A percentile compares a stretch with the other conserved stretches of the same genome.
These are phyloP conservation scores for Drosophila subquinaria DNA, from an alignment of 2,888 invertebrate genomes.

Conservation along the genomic window DNA sequence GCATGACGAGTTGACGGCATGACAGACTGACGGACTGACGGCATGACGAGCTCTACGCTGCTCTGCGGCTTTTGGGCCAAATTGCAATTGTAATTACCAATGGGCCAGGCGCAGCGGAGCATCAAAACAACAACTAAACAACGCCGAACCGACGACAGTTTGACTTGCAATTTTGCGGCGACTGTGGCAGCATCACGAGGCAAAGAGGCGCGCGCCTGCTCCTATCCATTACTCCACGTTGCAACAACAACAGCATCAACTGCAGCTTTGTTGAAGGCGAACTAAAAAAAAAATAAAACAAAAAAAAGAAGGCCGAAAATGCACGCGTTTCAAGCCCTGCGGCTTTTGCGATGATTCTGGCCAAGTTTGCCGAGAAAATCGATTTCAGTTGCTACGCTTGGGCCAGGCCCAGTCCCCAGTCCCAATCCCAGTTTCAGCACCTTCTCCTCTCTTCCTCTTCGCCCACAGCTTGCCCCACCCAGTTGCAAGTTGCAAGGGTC, in stretches of 20 bases:
- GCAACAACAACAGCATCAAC: conserved; percentile 21
- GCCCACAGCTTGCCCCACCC: conserved; percentile 16
- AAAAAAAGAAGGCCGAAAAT: conserved; percentile 43
- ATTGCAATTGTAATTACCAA: conserved; percentile 79
- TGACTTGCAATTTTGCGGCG: conserved; percentile 72
- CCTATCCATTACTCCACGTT: conserved; percentile 53
- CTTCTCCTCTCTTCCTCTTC: neutral
- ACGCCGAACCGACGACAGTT: conserved; percentile 74
- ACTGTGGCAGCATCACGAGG: conserved; percentile 44
- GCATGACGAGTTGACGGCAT: conserved; percentile 5
- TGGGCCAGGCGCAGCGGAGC: conserved; percentile 46
- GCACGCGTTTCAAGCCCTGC: conserved; percentile 66
- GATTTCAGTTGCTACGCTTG: conserved; percentile 70
- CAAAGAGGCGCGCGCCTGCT: conserved; percentile 22
- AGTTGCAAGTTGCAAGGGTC: conserved; percentile 28
- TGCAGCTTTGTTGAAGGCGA: conserved; percentile 15
- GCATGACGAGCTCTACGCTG: conserved; percentile 3
- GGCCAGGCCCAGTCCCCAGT: conserved; percentile 25
- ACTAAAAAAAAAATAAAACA: neutral
- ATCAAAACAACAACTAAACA: conserved; percentile 70
- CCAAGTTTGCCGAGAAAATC: conserved; percentile 78
- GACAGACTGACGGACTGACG: neutral
- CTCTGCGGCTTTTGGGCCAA: conserved; percentile 65
- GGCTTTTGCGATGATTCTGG: conserved; percentile 49
- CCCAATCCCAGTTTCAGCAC: neutral